A percentile compares a stretch with the other conserved stretches of the same genome.
These are phyloP conservation scores for Nyctalus aviator DNA, from an alignment of 2,797 vertebrate genomes.

Conservation along the genomic window DNA sequence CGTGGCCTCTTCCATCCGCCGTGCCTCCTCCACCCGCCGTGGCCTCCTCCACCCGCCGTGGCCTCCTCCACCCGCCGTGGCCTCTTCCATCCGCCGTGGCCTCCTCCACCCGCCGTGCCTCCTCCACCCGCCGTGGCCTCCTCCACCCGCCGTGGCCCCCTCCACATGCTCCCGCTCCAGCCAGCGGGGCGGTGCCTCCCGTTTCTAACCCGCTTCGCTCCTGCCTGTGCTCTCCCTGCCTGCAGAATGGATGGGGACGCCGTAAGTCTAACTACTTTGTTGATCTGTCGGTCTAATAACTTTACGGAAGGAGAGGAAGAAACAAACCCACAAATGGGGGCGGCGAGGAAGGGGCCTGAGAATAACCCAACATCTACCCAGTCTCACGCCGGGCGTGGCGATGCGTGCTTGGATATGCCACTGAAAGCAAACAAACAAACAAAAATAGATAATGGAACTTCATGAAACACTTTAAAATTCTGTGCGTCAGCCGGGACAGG, in stretches of 20 bases:
- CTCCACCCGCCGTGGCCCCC: not conserved
- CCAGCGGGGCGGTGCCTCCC: fast-evolving
- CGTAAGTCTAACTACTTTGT: not conserved
- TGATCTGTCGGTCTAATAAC: not conserved
- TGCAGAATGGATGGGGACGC: not conserved
- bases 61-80: fast-evolving
- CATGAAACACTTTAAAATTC: not conserved
- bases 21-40: fast-evolving
- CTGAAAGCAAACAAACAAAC: not conserved
- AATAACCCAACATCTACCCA: not conserved
- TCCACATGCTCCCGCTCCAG: fast-evolving
- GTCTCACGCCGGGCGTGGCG: not conserved
- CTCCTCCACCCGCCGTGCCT: fast-evolving
- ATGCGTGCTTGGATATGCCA: not conserved
- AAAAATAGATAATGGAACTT: not conserved
- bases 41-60: fast-evolving
- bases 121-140: too few relatives aligned
- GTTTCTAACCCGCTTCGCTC: not conserved
- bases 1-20: fast-evolving
- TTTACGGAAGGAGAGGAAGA: not conserved
- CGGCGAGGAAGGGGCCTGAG: not conserved
- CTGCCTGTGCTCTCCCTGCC: not conserved
- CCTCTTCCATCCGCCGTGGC: too few relatives aligned
- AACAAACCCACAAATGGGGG: not conserved
- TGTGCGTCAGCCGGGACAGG: not conserved